Base-by-base conservation (phyloP, 2,888 invertebrate genomes). In the Ferdinandea cuprea region DNA sequence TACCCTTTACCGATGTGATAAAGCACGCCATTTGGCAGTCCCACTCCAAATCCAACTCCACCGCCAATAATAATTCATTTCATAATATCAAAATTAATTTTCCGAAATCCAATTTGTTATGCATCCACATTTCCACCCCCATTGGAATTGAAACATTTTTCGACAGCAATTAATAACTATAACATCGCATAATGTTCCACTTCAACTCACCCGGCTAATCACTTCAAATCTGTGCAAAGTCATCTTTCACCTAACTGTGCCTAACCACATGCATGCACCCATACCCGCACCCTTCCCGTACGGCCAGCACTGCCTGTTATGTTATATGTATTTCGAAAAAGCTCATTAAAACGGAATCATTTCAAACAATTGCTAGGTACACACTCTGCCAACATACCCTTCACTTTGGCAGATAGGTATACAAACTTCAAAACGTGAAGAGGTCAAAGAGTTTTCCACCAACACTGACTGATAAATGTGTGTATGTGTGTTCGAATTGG, bases 21-120 rank as follows among this genome's bases (percentile, higher is more conserved):
- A 4, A 46, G 9, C 46, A 32, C 25, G 28, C 54, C 8, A 37
- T 69, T 30, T 19, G 4, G 25, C 25, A 25, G 25, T 25, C 37
- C 42, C 25, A 9, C 15, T 28, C 42, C 25, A 30, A 5, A 25
- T 28, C 13, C 32, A 15, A 52, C 15, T 13, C 11, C 9, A 44
- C 61, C 32, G 50, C 71, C 63, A 78, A 73, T 78, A 77, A 83
- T 83, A 83, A 73, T 78, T 83, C 83, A 83, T 83, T 78, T 83
- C 83, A 83, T 73, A 78, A 78, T 78, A 73, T 78, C 78, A 72
- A 83, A 83, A 83, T 83, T 83, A 83, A 83, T 83, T 83, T 83
- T 68, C 83, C 73, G n/a, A 83, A 78, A 83, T 83, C 83, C 83
- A 83, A 83, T 83, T 83, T 78, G 83, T 83, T 83, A 83, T 83